Percentiles rank a stretch among this genome's conserved stretches.
phyloP scores from a whole-genome alignment of 2,113 vertebrate genomes.

The Gracilinanus agilis region DNA sequence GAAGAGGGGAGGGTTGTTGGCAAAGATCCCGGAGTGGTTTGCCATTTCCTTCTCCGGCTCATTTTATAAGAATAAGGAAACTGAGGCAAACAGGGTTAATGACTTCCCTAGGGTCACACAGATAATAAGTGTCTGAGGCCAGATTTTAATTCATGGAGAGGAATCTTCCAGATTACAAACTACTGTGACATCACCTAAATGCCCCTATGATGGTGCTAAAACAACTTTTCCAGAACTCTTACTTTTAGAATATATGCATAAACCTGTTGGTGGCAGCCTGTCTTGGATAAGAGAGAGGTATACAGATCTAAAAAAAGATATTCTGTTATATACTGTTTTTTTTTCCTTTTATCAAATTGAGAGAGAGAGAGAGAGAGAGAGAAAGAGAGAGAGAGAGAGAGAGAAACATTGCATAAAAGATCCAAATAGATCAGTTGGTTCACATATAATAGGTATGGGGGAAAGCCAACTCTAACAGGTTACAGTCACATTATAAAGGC shows the following conservation, averaged over 20 bases:
- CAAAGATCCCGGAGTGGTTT: neutral
- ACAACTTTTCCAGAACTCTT: neutral
- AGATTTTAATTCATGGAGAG: neutral
- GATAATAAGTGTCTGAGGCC: neutral
- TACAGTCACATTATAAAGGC: neutral
- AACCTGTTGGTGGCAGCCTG: neutral
- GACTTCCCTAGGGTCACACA: neutral
- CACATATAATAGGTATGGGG: neutral
- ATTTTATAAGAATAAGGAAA: neutral
- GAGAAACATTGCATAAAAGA: neutral
- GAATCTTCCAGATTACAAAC: too few relatives aligned
- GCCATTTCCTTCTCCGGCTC: neutral
- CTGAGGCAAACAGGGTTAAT: neutral
- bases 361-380: too few relatives aligned
- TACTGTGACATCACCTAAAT: neutral
- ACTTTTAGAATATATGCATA: neutral
- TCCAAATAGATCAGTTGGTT: neutral
- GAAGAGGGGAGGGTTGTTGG: neutral
- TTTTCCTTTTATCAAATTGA: neutral
- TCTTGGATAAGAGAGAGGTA: neutral
- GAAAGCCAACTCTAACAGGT: neutral
- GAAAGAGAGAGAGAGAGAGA: too few relatives aligned
- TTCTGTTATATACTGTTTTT: neutral
- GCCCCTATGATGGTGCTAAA: neutral
- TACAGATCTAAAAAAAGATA: neutral